Conservation (phyloP, 37 sponge, comb jelly and placozoan species). For the Diacarnus erythraeanus region DNA sequence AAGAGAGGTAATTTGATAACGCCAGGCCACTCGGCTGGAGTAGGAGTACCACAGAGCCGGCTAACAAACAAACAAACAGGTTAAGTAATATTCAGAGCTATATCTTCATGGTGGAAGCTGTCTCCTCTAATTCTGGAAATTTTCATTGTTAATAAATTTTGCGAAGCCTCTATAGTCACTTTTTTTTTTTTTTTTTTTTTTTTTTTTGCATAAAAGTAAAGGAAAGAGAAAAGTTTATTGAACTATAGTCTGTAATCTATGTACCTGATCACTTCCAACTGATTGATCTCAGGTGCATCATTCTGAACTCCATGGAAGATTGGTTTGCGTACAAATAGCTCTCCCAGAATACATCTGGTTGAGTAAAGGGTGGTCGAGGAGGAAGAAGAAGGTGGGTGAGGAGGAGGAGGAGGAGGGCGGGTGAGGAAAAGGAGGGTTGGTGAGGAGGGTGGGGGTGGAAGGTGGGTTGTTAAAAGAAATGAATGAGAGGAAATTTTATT, state of each 20-base stretch:
- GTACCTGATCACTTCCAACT: conserved; percentile 87
- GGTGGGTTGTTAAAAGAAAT: neutral
- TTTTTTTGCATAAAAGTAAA: no score
- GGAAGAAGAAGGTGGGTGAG: neutral
- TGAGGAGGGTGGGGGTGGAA: neutral
- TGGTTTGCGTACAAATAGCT: conserved; percentile 89
- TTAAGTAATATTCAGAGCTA: neutral
- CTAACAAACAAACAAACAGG: conserved; percentile 27
- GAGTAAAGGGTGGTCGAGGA: neutral
- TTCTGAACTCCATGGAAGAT: conserved; percentile 57
- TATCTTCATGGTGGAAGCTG: neutral
- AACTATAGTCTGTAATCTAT: neutral
- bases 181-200: no score
- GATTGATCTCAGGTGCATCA: conserved; percentile 68
- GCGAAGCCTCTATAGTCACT: no score
- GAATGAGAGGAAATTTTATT: neutral
- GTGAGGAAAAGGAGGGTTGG: neutral
- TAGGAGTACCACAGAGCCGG: conserved; percentile 91
- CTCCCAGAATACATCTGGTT: conserved; percentile 86
- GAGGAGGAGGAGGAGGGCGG: neutral
- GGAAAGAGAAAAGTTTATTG: no score
- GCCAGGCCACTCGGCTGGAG: conserved; percentile 93
- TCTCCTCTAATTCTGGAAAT: no score
- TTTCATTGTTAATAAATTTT: no score
- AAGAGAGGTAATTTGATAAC: conserved; percentile 88